Conservation (phyloP, 2,113 vertebrate genomes). For the Phylloscopus trochiloides region DNA sequence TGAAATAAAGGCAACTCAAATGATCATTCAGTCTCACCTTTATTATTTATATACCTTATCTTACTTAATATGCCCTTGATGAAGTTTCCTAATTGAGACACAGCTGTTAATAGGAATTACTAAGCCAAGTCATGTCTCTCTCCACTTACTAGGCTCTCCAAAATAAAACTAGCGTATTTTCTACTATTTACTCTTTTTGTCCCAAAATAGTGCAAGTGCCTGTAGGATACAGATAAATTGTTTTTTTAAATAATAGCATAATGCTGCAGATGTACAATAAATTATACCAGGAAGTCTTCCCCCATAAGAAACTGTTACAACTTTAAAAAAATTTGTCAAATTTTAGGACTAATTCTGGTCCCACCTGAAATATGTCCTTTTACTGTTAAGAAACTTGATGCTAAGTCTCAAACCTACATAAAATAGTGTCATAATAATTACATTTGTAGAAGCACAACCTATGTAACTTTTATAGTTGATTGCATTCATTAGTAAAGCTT, state of each 20-base stretch:
- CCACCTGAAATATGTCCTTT: background rate
- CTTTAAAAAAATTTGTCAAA: background rate
- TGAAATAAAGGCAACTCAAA: constrained; percentile 19
- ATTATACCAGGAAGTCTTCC: background rate
- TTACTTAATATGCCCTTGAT: background rate
- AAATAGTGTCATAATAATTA: background rate
- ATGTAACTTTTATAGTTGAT: background rate
- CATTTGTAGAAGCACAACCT: background rate
- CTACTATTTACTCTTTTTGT: background rate
- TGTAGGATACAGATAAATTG: background rate
- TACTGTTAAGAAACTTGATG: background rate
- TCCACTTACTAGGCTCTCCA: background rate
- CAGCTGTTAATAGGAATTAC: background rate
- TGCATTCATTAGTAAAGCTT: background rate
- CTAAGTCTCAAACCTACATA: background rate
- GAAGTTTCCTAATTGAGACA: background rate
- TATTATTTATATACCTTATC: constrained; percentile 8
- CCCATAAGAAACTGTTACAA: background rate
- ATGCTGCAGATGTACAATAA: background rate
- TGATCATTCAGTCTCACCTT: background rate
- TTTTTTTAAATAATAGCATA: background rate
- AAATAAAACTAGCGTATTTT: background rate
- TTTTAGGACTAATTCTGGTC: background rate
- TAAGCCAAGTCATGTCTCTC: background rate
- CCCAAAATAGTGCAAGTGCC: background rate